phyloP scores from a whole-genome alignment of 2,888 invertebrate genomes.

The Cyrtodaria siliqua region DNA sequence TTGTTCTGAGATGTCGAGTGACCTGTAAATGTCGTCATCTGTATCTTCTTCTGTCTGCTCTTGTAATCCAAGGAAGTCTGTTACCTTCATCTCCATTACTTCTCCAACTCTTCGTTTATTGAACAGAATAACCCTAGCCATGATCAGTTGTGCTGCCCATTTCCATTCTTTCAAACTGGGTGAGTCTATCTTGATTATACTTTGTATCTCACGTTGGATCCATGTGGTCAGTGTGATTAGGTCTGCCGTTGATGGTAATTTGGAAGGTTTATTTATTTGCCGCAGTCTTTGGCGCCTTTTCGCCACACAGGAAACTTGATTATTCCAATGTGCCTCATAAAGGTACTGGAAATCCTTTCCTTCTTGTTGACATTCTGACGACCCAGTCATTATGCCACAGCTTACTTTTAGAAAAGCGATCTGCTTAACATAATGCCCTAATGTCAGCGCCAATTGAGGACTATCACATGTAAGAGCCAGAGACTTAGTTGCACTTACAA shows the following conservation, averaged over 20 bases:
- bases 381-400: background rate
- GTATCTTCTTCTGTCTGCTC: background rate
- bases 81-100: constrained; percentile 6
- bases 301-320: constrained; percentile 28
- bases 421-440: constrained; percentile 38
- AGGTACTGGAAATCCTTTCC: constrained; percentile 7
- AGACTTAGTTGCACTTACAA: constrained; percentile 12
- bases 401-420: constrained; percentile 21
- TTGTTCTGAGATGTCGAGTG: background rate
- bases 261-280: constrained; percentile 4
- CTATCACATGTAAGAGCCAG: constrained; percentile 5
- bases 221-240: background rate
- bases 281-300: constrained; percentile 19
- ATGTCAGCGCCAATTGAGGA: constrained; percentile 20
- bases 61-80: constrained; percentile 9
- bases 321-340: constrained; percentile 31
- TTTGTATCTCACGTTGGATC: background rate
- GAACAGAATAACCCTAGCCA: constrained; percentile 8
- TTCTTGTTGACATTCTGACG: background rate
- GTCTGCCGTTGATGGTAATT: background rate
- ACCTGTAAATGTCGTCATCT: constrained; percentile 9
- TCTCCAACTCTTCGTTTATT: constrained; percentile 23
- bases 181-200: background rate
- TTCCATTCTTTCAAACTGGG: constrained; percentile 4
- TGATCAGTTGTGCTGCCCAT: background rate